Conservation (phyloP, 2,113 vertebrate species). For the Mohoua ochrocephala region DNA sequence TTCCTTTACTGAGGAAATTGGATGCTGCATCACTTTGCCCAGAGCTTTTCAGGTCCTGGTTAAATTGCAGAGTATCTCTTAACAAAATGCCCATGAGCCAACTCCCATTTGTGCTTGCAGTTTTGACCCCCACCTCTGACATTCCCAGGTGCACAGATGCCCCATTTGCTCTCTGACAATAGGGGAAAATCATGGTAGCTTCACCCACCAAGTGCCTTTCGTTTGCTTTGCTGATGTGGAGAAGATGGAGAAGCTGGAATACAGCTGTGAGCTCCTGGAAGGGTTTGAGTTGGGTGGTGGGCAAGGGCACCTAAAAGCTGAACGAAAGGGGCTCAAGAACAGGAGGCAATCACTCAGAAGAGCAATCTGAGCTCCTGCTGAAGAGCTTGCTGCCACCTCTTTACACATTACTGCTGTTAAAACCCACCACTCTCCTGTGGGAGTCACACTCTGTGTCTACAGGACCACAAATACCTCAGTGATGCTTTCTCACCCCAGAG, state of each 20-base stretch:
- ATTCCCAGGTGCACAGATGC: not conserved
- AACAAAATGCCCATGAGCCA: not conserved
- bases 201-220: not conserved
- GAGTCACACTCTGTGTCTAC: not conserved
- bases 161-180: not conserved
- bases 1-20: not conserved
- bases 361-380: not conserved
- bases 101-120: not conserved
- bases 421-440: fast-evolving
- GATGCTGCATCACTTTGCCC: not conserved
- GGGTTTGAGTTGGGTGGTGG: not conserved
- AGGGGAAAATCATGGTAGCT: not conserved
- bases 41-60: not conserved
- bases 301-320: not conserved
- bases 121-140: not conserved
- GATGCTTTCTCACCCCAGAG: not conserved
- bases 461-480: not conserved
- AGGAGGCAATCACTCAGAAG: not conserved
- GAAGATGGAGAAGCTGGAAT: not conserved
- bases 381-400: not conserved
- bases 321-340: not conserved
- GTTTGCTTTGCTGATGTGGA: not conserved
- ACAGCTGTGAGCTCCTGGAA: not conserved
- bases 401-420: not conserved
- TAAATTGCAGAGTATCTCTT: not conserved